These are phyloP conservation scores for Taurulus bubalis DNA, from an alignment of 2,113 vertebrate species.

Conservation along the genomic window DNA sequence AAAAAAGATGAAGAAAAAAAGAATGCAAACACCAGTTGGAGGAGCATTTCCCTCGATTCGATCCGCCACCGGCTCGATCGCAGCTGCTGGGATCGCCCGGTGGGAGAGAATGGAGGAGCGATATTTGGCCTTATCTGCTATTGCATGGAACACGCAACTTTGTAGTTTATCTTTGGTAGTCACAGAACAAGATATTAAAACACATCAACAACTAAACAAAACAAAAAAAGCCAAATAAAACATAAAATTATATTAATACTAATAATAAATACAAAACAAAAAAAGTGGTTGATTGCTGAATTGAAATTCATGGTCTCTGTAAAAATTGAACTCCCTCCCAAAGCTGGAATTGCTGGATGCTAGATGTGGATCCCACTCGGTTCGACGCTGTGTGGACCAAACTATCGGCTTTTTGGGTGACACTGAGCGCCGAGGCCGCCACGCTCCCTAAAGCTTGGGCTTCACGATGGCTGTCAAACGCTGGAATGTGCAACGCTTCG, in stretches of 20 bases:
- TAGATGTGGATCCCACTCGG: conserved; percentile 16
- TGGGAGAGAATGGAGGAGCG: conserved; percentile 90
- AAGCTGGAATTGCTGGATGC: conserved; percentile 34
- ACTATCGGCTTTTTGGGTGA: conserved; percentile 69
- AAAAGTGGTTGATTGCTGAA: conserved; percentile 86
- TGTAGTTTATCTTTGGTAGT: conserved; percentile 98
- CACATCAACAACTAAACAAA: conserved; percentile 71
- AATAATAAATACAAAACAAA: conserved; percentile 86
- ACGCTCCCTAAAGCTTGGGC: conserved; percentile 53
- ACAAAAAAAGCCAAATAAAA: conserved; percentile 80
- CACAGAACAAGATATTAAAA: conserved; percentile 88
- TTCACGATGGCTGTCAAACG: conserved; percentile 56
- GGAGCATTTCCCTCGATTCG: conserved; percentile 51
- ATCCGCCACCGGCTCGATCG: conserved; percentile 37
- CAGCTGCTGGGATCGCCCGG: conserved; percentile 83
- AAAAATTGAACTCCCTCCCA: conserved; percentile 7
- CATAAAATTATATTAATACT: conserved; percentile 75
- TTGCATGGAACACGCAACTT: conserved; percentile 97
- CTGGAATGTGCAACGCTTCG: conserved; percentile 77
- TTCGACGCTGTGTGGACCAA: conserved; percentile 16
- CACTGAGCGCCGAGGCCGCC: conserved; percentile 67
- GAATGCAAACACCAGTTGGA: conserved; percentile 59
- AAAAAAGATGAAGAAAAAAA: conserved; percentile 15
- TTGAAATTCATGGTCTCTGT: conserved; percentile 75
- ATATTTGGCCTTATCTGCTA: conserved; percentile 98